Percentiles rank a stretch among this genome's conserved stretches.
These are phyloP conservation scores for Mactromeris polynyma DNA, from an alignment of 2,888 invertebrate genomes.

Conservation along the genomic window DNA sequence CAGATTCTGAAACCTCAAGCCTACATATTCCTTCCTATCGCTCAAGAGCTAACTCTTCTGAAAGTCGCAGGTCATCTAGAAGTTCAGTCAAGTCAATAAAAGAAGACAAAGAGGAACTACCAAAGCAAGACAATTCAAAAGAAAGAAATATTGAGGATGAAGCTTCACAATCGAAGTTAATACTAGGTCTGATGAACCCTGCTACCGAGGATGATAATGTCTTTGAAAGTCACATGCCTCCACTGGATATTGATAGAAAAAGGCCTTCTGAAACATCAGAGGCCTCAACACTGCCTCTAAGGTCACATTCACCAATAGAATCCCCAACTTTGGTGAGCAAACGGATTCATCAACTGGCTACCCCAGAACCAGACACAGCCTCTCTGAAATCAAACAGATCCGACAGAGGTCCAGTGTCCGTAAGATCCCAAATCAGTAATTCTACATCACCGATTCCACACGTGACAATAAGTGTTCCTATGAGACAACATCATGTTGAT, in stretches of 20 bases:
- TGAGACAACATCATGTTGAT: background rate
- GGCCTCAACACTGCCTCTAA: background rate
- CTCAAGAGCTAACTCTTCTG: slow-evolving; percentile 41
- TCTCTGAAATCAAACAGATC: slow-evolving; percentile 41
- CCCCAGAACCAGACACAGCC: slow-evolving; percentile 30
- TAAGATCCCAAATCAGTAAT: slow-evolving; percentile 21
- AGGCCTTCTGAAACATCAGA: background rate
- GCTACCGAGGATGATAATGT: slow-evolving; percentile 31
- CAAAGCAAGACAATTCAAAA: background rate
- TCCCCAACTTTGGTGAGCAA: slow-evolving; percentile 57
- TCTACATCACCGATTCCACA: slow-evolving; percentile 21
- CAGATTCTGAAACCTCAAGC: slow-evolving; percentile 33
- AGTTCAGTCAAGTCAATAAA: background rate
- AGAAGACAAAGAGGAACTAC: background rate
- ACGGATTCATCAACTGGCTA: slow-evolving; percentile 39
- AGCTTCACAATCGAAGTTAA: slow-evolving; percentile 52
- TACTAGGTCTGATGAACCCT: slow-evolving; percentile 62
- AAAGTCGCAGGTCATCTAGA: slow-evolving; percentile 33
- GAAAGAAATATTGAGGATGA: background rate
- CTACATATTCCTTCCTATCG: background rate
- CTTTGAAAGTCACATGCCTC: slow-evolving; percentile 26
- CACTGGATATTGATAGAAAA: background rate
- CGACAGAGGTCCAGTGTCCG: slow-evolving; percentile 38
- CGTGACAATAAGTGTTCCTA: background rate
- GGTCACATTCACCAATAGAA: slow-evolving; percentile 21